Evolutionary conservation across 2,113 vertebrate genomes (phyloP), one percentile per base, ranked within the genome.

Genomic region (Lontra canadensis): DNA sequence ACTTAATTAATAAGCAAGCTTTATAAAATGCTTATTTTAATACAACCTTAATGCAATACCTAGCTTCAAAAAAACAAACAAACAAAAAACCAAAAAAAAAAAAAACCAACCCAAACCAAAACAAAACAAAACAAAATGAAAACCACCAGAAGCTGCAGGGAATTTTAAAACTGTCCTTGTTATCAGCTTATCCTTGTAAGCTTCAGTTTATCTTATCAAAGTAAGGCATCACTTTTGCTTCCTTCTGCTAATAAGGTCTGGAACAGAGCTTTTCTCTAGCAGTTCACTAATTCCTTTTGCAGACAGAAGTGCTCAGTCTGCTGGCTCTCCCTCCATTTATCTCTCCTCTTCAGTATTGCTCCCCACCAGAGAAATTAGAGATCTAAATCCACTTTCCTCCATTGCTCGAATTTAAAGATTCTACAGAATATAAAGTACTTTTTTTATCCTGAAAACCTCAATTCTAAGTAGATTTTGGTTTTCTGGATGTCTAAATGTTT

Each of bases 161-260:
- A 74, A 97, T 94, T 92, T 98, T 90, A 71, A 92, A 95, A 63
- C 80, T 90, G 83, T 85, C 92, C 85, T 85, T 67, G 94, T 95
- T 97, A 96, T 97, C 94, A 90, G 97, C 84, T 90, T 95, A 95
- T 97, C 95, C 96, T 90, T 97, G 95, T 96, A 97, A 96, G 94
- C 93, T 93, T 81, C 57, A 85, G 92, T 90, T 98, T 96, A 97
- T 98, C 98, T 98, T 98, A 98, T 98, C 98, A 94, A 81, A 20
- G 57, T 10, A 59, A 92, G 96, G 94, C 96, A 98, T 98, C 97
- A 96, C 94, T 76, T 94, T 95, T 98, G 97, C 97, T 98, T 98
- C 98, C 97, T 98, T 95, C 94, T 92, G 93, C 94, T 96, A 98
- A 98, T 92, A 97, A 96, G 97, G 96, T 97, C 97, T 96, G 97